These are phyloP conservation scores for Oryzias javanicus DNA, from an alignment of 2,113 vertebrate species.

Conservation along the genomic window DNA sequence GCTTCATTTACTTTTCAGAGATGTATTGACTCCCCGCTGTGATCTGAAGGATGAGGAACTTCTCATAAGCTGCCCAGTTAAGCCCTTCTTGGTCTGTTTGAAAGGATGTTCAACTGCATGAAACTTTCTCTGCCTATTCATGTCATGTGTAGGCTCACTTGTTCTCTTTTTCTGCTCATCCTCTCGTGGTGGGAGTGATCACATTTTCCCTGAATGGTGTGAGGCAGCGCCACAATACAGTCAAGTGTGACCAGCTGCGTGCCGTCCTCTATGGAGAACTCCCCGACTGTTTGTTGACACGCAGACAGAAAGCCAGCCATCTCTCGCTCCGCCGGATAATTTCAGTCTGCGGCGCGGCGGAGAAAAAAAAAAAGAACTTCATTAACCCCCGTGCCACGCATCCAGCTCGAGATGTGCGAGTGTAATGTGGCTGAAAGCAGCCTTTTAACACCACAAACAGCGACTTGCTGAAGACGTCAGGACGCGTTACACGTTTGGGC, in stretches of 20 bases:
- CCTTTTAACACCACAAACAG: constrained; percentile 76
- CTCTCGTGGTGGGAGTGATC: constrained; percentile 34
- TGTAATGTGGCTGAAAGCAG: constrained; percentile 81
- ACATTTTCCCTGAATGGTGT: constrained; percentile 35
- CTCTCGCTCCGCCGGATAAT: constrained; percentile 73
- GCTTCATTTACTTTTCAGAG: constrained; percentile 42
- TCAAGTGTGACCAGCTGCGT: constrained; percentile 36
- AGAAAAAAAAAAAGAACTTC: constrained; percentile 78
- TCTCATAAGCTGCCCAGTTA: constrained; percentile 35
- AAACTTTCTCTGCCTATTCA: constrained; percentile 17
- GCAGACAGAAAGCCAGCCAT: constrained; percentile 62
- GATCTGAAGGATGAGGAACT: constrained; percentile 59
- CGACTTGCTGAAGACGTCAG: constrained; percentile 64
- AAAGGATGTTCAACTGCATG: constrained; percentile 9
- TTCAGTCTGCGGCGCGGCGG: constrained; percentile 65
- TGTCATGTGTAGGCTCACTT: constrained; percentile 7
- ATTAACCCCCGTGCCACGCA: constrained; percentile 78
- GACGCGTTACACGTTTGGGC: constrained; percentile 68
- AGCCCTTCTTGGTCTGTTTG: constrained; percentile 41
- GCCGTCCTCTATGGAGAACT: constrained; percentile 41
- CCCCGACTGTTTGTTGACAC: constrained; percentile 71
- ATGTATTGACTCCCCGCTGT: constrained; percentile 55
- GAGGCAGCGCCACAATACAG: constrained; percentile 32
- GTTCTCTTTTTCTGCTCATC: constrained; percentile 22
- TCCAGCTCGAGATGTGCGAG: constrained; percentile 73